These are phyloP conservation scores for Arnoldichthys spilopterus DNA, from an alignment of 2,797 vertebrate genomes.

Conservation along the genomic window DNA sequence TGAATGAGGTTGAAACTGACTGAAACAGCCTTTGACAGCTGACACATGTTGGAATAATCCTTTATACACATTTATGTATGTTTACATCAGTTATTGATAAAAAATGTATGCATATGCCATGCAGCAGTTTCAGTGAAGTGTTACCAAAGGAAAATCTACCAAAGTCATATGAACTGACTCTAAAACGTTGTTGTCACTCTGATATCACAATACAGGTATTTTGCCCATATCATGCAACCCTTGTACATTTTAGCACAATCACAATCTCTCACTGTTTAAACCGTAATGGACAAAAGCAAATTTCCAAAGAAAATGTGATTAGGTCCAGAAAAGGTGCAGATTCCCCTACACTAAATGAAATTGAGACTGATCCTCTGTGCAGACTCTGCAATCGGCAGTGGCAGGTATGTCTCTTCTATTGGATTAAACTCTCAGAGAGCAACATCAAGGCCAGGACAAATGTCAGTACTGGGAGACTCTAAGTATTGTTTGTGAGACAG, in stretches of 20 bases:
- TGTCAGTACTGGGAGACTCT: conserved; percentile 2
- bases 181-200: no score
- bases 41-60: no score
- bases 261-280: background rate
- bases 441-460: background rate
- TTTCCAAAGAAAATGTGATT: background rate
- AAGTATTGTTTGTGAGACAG: conserved; percentile 2
- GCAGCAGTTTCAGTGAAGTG: no score
- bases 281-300: background rate
- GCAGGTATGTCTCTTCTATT: background rate
- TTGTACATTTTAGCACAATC: background rate
- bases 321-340: background rate
- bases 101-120: no score
- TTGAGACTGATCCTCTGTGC: background rate
- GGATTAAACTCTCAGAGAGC: background rate
- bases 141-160: no score
- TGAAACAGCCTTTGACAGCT: no score
- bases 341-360: conserved; percentile 1
- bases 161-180: no score
- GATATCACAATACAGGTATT: background rate
- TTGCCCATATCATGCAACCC: background rate
- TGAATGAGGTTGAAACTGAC: no score
- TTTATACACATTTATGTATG: no score
- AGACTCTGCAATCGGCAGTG: background rate
- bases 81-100: no score